Base-by-base conservation (phyloP, 2,888 invertebrate genomes). In the Mayetiola destructor region DNA sequence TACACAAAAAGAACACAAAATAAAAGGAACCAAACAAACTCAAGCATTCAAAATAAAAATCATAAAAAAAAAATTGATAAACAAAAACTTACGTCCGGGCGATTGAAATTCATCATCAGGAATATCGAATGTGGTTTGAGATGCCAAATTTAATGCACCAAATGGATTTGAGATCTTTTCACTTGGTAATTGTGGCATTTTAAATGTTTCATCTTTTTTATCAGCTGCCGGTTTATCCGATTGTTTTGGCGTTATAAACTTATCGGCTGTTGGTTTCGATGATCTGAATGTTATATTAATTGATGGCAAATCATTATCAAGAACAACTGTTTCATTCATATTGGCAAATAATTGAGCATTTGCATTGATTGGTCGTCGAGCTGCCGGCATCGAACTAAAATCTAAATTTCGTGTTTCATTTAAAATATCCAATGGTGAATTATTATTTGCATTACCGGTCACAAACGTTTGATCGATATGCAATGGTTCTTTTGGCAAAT, bases 201-300 rank as follows among this genome's bases (percentile, higher is more conserved):
- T 64, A 42, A 68, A 68, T 52, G 66, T 63, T 10, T 67, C 67
- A 54, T 68, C 67, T 3, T 65, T 61, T 55, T 58, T 63, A 5
- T 66, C 65, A 14, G 65, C 61, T 56, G 60, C 61, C 58, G 66
- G 65, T 30, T 69, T 69, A 55, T 37, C 20, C 20, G 10, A 9
- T 54, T 35, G n/a, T 5, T 54, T 18, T 35, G 16, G 20, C 12
- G 54, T 16, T 20, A 2, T n/a, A n/a, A n/a, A n/a, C n/a, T n/a
- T n/a, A n/a, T n/a, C n/a, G n/a, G n/a, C 20, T 5, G 18, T 12
- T 3, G 23, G 48, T 14, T 23, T 3, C n/a, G 29, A 5, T 55
- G 35, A n/a, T 12, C 20, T 21, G 29, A 39, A 55, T 37, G 39
- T 39, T 27, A 10, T 36, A 55, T 27, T 52, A 16, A 52, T 52